phyloP scores from a whole-genome alignment of 1,140 invertebrate species.

The Orchestia grillus region DNA sequence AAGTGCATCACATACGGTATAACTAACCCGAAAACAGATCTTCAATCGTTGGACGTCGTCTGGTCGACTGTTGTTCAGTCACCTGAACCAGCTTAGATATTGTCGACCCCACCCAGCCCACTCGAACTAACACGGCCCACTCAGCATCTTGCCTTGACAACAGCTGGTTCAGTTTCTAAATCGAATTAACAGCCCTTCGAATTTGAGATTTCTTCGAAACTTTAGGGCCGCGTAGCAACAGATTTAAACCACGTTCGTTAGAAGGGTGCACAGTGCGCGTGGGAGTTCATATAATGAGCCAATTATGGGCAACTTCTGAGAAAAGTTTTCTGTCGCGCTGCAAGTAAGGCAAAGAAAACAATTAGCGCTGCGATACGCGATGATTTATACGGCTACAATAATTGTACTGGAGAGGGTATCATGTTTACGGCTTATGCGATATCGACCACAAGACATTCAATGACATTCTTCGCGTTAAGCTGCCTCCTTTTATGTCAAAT shows the following conservation, averaged over 20 bases:
- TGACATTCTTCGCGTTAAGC: background rate
- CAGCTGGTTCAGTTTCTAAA: background rate
- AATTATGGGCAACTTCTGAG: background rate
- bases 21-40: background rate
- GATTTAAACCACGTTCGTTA: background rate
- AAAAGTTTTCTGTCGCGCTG: background rate
- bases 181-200: background rate
- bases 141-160: background rate
- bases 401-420: background rate
- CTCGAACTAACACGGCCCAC: background rate
- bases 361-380: background rate
- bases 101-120: background rate
- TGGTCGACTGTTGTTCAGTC: background rate
- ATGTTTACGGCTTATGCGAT: background rate
- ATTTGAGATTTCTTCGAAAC: background rate
- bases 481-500: background rate
- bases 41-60: background rate
- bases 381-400: background rate
- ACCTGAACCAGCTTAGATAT: background rate
- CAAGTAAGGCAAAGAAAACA: background rate
- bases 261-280: background rate
- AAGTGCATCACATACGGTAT: background rate
- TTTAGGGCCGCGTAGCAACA: background rate
- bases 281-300: background rate
- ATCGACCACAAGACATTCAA: background rate